Evolutionary conservation across 2,797 vertebrate genomes (phyloP), one percentile per base, ranked within the genome.

Genomic region (Clarias laeviceps): DNA sequence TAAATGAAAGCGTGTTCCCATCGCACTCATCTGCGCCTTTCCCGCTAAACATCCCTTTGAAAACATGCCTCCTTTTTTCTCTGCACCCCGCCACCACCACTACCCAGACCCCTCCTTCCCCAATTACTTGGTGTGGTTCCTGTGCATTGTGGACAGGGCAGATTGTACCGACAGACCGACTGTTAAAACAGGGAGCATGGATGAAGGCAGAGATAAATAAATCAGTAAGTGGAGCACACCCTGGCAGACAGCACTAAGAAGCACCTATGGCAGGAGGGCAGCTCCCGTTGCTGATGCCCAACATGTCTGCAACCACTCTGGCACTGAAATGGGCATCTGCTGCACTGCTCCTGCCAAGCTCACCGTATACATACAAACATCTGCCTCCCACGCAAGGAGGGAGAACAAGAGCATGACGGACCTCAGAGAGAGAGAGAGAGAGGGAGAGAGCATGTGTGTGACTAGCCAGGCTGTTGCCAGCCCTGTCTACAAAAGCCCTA

Each of bases 301-400:
- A 96, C 97, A 97, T 96, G 94, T 96, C 95, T 95, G 97, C 96
- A 45, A 96, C 97, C 95, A 97, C 95, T 96, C 96, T 99, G 97
- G 97, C 97, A 98, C 94, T 92, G 93, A 94, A 94, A 96, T 96
- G 96, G 97, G 98, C 98, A 99, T 98, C 97, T 99, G 97, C 97
- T 96, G 95, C 94, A 94, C 94, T 95, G 95, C 94, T 85, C 68
- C 88, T 90, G 97, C 96, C 96, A 96, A 96, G 95, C 96, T 96
- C 96, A 96, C 95, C 95, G 94, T 96, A 96, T 96, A 97, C 96
- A 96, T 96, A 96, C 95, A 97, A 96, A 97, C 96, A 97, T 97
- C 96, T 97, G 96, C 96, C 96, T 97, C 95, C 96, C 93, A 93
- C 94, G 96, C 95, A 96, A 96, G 96, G 94, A 88, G 94, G 95